These are phyloP conservation scores for Xyliphius kryptos DNA, from an alignment of 2,113 vertebrate species.

Conservation along the genomic window DNA sequence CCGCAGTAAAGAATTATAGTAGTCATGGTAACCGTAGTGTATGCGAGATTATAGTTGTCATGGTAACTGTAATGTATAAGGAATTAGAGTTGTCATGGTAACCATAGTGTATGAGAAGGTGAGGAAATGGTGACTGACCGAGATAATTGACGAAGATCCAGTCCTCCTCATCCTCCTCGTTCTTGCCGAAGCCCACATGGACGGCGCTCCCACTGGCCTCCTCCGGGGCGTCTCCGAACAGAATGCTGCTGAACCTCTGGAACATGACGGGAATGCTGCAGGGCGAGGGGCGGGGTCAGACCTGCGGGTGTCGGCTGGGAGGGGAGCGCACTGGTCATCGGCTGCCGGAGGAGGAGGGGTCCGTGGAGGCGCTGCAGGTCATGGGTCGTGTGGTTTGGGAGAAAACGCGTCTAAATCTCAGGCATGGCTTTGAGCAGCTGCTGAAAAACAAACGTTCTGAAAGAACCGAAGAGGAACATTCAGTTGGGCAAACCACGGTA, in stretches of 20 bases:
- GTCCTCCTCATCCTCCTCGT: conserved; percentile 83
- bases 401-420: conserved; percentile 48
- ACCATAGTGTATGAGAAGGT: no score
- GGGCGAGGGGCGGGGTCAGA: conserved; percentile 56
- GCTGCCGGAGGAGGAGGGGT: conserved; percentile 57
- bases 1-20: no score
- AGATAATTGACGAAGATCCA: conserved; percentile 96
- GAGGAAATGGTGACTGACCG: conserved; percentile 73
- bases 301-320: conserved; percentile 44
- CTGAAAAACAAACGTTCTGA: conserved; percentile 52
- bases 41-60: no score
- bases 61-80: no score
- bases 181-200: conserved; percentile 76
- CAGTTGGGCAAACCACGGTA: no score
- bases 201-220: conserved; percentile 58
- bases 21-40: no score
- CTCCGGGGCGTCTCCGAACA: conserved; percentile 76
- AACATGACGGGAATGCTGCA: conserved; percentile 70
- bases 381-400: conserved; percentile 65
- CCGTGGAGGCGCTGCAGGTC: conserved; percentile 76
- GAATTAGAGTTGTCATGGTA: no score
- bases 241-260: conserved; percentile 86
- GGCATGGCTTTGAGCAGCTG: conserved; percentile 61
- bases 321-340: conserved; percentile 60
- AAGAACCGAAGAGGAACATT: no score